Conservation (phyloP, 2,888 invertebrate species). For the Lymantria monacha region DNA sequence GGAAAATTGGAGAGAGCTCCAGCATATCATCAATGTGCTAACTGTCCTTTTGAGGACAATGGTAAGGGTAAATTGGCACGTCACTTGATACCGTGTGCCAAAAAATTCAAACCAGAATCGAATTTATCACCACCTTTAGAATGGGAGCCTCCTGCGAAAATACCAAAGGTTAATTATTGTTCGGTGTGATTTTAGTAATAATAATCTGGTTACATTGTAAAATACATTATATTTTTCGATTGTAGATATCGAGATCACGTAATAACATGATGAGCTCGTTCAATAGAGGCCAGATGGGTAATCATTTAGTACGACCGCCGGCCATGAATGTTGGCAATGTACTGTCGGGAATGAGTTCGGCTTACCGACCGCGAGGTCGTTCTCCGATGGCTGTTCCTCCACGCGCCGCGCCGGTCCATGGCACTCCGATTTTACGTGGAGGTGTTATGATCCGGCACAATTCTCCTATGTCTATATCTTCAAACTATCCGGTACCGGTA, state of each 20-base stretch:
- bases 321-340: constrained; percentile 35
- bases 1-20: constrained; percentile 92
- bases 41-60: constrained; percentile 97
- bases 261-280: constrained; percentile 59
- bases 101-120: constrained; percentile 93
- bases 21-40: constrained; percentile 94
- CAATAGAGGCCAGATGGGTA: constrained; percentile 64
- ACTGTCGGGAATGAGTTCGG: constrained; percentile 31
- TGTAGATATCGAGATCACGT: constrained; percentile 56
- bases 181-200: not conserved
- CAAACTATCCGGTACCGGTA: constrained; percentile 85
- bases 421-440: constrained; percentile 50
- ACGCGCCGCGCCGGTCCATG: constrained; percentile 44
- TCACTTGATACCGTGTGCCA: constrained; percentile 93
- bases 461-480: constrained; percentile 76
- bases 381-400: constrained; percentile 42
- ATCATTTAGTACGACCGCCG: constrained; percentile 48
- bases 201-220: not conserved
- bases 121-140: constrained; percentile 94
- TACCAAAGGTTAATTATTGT: constrained; percentile 85
- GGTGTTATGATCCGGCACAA: constrained; percentile 84
- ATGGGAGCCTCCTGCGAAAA: constrained; percentile 97
- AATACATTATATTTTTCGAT: constrained; percentile 6
- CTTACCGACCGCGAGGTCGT: constrained; percentile 57
- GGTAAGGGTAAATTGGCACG: constrained; percentile 94